Base-by-base conservation (phyloP, 2,797 vertebrate species). In the Phoebastria nigripes region DNA sequence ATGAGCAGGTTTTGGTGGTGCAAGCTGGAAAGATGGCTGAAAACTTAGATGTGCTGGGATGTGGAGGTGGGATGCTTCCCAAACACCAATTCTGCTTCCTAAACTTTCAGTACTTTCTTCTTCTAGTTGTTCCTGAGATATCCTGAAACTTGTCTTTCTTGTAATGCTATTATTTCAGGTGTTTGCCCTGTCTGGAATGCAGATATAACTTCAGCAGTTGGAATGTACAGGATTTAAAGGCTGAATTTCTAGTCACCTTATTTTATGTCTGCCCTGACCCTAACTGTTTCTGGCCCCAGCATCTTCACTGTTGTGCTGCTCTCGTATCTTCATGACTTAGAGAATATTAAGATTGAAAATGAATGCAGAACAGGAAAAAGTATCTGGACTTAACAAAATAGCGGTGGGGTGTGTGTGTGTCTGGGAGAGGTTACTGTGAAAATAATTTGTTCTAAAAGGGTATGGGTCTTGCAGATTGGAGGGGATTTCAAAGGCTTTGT, bases 341-440 rank as follows among this genome's bases (percentile, higher is more conserved):
- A 67, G 73, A 81, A 79, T 58, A 49, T 72, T 47, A 46, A 56
- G 41, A 14, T 24, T 92, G 66, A 76, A 84, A 83, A 72, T 78
- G 24, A 67, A 49, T 42, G 17, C 31, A 28, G 10, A 93, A 82
- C 26, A 35, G 46, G 44, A 73, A 63, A 42, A 78, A 29, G 19
- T 67, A 79, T 54, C 58, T 58, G 21, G 56, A 84, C 54, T 66
- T 52, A n/a, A 82, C 41, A 85, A 92, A 92, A 74, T 20, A 89
- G 31, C 1, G 7, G 7, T 1, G 2, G 9, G 9, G 77, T 41
- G 51, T 37, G 66, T 86, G 46, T 62, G 52, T 61, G 55, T 92
- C 39, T 86, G 59, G 42, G 87, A 97, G 97, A 82, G 93, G 96
- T 97, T 98, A 37, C 52, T 76, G 49, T 85, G 83, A 87, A 82